A percentile compares a stretch with the other conserved stretches of the same genome.
phyloP scores from a whole-genome alignment of 1,140 invertebrate genomes.

The Theocolax elegans region DNA sequence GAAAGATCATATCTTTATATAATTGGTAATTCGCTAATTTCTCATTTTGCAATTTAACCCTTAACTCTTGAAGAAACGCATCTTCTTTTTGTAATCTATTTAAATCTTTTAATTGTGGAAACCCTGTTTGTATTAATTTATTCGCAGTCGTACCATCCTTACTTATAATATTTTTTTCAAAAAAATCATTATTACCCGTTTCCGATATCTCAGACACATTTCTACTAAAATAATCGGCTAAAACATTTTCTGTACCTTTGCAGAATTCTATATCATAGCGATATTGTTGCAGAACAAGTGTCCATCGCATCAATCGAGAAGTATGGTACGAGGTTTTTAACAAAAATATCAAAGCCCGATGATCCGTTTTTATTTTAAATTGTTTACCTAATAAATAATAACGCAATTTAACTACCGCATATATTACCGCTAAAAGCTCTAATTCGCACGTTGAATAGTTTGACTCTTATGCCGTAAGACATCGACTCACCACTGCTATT shows the following conservation, averaged over 20 bases:
- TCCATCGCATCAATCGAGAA: slow-evolving; percentile 24
- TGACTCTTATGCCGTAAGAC: not conserved
- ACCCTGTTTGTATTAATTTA: too few species aligned
- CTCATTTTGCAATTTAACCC: too few species aligned
- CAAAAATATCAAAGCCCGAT: slow-evolving; percentile 31
- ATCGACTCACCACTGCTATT: slow-evolving; percentile 5
- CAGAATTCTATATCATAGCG: slow-evolving; percentile 6
- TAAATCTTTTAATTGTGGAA: too few species aligned
- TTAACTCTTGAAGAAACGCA: too few species aligned
- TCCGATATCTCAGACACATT: too few species aligned
- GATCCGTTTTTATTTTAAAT: slow-evolving; percentile 34
- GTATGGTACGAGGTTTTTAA: not conserved
- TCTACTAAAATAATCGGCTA: slow-evolving; percentile 17
- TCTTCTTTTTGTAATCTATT: too few species aligned
- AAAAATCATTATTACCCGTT: not conserved
- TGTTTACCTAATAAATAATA: slow-evolving; percentile 12
- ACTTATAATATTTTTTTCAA: not conserved
- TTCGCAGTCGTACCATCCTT: too few species aligned
- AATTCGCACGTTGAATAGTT: slow-evolving; percentile 31
- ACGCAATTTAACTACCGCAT: slow-evolving; percentile 29
- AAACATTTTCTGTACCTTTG: not conserved
- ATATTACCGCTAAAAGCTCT: slow-evolving; percentile 36
- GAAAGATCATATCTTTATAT: too few species aligned
- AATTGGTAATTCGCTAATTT: too few species aligned
- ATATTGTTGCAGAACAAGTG: slow-evolving; percentile 7